These are phyloP conservation scores for Andrena trimmerana DNA, from an alignment of 2,888 invertebrate genomes.

Conservation along the genomic window DNA sequence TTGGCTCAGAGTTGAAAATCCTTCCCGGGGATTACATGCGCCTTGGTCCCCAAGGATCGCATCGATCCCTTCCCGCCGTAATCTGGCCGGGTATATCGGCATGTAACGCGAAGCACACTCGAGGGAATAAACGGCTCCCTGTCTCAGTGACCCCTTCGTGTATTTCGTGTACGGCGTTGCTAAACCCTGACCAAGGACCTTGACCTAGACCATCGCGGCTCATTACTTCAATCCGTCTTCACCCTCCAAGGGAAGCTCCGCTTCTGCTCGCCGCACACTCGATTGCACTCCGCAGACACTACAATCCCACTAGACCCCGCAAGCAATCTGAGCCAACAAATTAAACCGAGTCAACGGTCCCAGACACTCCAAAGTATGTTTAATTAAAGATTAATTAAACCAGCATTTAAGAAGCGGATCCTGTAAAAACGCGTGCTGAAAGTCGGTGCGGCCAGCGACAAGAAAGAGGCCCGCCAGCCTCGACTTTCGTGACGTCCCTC, in stretches of 20 bases:
- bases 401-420: too few relatives aligned
- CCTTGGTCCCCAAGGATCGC: constrained; percentile 54
- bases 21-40: constrained; percentile 39
- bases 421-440: too few relatives aligned
- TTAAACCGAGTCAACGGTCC: background rate
- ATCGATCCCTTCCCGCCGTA: constrained; percentile 47
- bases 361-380: too few relatives aligned
- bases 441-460: background rate
- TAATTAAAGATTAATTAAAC: too few relatives aligned
- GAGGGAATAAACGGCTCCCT: constrained; percentile 60
- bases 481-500: constrained; percentile 8
- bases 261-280: background rate
- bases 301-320: background rate
- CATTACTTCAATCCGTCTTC: constrained; percentile 57
- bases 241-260: constrained; percentile 35
- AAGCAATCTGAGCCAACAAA: background rate
- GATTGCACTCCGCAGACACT: background rate
- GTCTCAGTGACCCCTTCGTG: constrained; percentile 47
- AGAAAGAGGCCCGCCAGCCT: background rate
- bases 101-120: constrained; percentile 60
- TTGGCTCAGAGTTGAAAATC: constrained; percentile 49
- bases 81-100: constrained; percentile 30
- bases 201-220: constrained; percentile 62
- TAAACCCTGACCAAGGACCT: constrained; percentile 53
- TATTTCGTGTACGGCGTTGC: constrained; percentile 51